Evolutionary conservation across 2,888 invertebrate genomes (phyloP).

Genomic region (Argyresthia albistria): DNA sequence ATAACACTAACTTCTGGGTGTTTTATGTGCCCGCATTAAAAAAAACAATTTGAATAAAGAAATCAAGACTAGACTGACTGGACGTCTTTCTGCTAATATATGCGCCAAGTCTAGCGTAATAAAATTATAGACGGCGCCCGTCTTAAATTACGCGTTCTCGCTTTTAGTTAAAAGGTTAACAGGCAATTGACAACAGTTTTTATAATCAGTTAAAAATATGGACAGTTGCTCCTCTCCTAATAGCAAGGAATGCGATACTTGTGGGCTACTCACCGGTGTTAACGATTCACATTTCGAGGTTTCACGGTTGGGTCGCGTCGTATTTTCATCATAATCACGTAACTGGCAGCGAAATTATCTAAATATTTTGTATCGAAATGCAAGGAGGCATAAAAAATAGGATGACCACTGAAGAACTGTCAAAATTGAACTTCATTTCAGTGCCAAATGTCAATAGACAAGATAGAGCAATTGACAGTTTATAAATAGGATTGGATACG

Average conservation of each 20-base stretch:
- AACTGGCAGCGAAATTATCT: constrained; percentile 68
- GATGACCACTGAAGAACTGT: constrained; percentile 69
- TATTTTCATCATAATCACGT: constrained; percentile 72
- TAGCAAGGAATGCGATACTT: constrained; percentile 15
- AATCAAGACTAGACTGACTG: constrained; percentile 19
- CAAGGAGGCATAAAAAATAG: constrained; percentile 67
- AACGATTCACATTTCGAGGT: constrained; percentile 67
- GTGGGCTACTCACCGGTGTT: constrained; percentile 55
- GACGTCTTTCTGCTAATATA: constrained; percentile 20
- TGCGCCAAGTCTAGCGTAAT: constrained; percentile 60
- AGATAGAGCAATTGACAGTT: constrained; percentile 24
- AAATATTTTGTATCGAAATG: constrained; percentile 72
- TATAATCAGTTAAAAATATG: constrained; percentile 72
- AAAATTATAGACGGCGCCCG: constrained; percentile 66
- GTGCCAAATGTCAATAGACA: constrained; percentile 65
- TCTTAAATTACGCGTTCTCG: constrained; percentile 71
- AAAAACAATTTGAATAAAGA: background rate
- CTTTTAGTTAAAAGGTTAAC: constrained; percentile 74
- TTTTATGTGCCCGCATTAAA: background rate
- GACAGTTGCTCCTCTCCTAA: constrained; percentile 36
- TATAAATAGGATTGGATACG: constrained; percentile 34
- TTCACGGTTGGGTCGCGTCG: constrained; percentile 64
- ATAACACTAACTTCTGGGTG: constrained; percentile 16
- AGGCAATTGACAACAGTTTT: constrained; percentile 71
- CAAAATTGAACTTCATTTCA: constrained; percentile 65